These are phyloP conservation scores for Carcharodon carcharias DNA, from an alignment of 2,797 vertebrate species.

Conservation along the genomic window DNA sequence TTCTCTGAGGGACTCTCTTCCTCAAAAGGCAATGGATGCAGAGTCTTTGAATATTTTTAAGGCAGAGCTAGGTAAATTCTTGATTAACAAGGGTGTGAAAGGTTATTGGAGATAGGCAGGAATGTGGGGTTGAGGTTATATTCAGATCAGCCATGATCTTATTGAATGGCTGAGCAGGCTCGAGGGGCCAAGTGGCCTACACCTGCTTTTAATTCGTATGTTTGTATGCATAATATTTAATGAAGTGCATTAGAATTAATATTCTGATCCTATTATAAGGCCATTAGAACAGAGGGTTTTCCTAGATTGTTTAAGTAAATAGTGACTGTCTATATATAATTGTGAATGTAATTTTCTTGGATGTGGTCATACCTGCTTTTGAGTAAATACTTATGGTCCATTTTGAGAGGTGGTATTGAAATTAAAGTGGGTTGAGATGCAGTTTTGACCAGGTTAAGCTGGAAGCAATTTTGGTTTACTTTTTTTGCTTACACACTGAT, in stretches of 20 bases:
- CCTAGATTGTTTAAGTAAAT: not conserved
- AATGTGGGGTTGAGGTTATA: too few species aligned
- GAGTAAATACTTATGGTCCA: conserved; percentile 14
- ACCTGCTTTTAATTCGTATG: too few species aligned
- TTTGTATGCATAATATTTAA: not conserved
- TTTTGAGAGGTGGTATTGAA: not conserved
- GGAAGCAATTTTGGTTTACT: conserved; percentile 31
- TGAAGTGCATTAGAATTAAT: not conserved
- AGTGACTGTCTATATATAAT: conserved; percentile 7
- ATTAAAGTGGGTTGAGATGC: not conserved
- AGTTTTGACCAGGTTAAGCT: conserved; percentile 23
- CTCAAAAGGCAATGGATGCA: too few species aligned
- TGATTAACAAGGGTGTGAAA: too few species aligned
- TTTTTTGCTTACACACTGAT: not conserved
- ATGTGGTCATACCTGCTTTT: conserved; percentile 10
- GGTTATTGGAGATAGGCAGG: too few species aligned
- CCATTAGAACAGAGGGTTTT: not conserved
- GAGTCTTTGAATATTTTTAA: too few species aligned
- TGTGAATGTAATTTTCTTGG: not conserved
- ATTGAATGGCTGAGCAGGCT: too few species aligned
- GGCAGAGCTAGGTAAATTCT: too few species aligned
- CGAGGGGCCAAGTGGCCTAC: too few species aligned
- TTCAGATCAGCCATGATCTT: too few species aligned
- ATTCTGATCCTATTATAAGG: not conserved
- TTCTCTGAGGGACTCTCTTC: too few species aligned